A percentile compares a stretch with the other conserved stretches of the same genome.
phyloP scores from a whole-genome alignment of 2,797 vertebrate species.

The Calcarius lapponicus region DNA sequence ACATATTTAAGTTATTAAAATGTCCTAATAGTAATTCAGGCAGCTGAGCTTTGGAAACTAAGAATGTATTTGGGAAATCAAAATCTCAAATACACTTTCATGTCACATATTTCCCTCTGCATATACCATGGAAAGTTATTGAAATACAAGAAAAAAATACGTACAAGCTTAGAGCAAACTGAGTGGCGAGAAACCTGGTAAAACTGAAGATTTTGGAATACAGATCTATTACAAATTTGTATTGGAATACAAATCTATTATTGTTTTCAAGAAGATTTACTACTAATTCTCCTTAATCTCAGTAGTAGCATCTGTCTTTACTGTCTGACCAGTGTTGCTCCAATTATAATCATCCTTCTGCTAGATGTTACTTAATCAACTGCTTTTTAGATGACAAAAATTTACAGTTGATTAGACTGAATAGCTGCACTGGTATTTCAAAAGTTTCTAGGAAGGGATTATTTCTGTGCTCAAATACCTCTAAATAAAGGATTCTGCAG shows the following conservation, averaged over 20 bases:
- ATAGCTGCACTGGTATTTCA: conserved; percentile 60
- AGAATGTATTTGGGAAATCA: background rate
- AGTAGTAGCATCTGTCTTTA: background rate
- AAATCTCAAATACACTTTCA: background rate
- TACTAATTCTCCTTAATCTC: background rate
- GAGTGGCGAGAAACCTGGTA: background rate
- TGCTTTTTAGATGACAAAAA: conserved; percentile 59
- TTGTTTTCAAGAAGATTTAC: conserved; percentile 32
- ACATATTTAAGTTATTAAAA: background rate
- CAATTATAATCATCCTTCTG: conserved; percentile 3
- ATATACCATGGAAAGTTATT: background rate
- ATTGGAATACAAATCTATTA: background rate
- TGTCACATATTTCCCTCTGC: background rate
- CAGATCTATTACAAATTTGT: background rate
- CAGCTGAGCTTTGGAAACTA: background rate
- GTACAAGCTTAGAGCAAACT: background rate
- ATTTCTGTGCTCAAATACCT: conserved; percentile 72
- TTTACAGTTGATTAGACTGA: conserved; percentile 73
- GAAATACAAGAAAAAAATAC: background rate
- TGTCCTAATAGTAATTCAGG: background rate
- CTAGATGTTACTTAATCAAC: conserved; percentile 44
- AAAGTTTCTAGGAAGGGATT: conserved; percentile 72
- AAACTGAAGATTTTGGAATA: background rate
- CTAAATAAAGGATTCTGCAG: conserved; percentile 58
- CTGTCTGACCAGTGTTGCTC: background rate